Evolutionary conservation across 2,113 vertebrate genomes (phyloP).

Genomic region (Campylorhamphus procurvoides): DNA sequence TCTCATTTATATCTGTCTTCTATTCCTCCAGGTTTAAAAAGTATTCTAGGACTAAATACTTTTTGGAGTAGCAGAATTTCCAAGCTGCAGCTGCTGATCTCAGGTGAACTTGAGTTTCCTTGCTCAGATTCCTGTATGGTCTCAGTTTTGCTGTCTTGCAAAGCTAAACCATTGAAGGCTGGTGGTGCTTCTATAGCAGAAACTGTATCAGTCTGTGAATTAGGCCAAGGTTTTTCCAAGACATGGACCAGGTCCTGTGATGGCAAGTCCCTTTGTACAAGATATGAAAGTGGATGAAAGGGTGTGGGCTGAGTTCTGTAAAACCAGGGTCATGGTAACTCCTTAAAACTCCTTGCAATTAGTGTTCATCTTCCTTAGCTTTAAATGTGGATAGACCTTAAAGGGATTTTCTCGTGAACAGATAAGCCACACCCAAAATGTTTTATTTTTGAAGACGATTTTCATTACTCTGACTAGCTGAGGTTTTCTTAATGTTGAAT

Average conservation of each 20-base stretch:
- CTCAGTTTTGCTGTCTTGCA: neutral
- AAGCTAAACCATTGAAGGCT: neutral
- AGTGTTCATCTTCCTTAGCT: neutral
- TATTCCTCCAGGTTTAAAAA: neutral
- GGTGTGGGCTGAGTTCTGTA: neutral
- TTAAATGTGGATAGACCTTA: neutral
- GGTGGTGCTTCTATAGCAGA: neutral
- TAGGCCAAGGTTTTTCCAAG: neutral
- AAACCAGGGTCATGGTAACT: neutral
- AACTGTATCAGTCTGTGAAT: neutral
- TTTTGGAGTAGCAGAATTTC: neutral
- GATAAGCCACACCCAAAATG: neutral
- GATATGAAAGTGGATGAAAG: neutral
- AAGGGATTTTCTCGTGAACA: neutral
- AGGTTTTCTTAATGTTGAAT: neutral
- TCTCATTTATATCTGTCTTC: neutral
- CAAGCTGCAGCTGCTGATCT: neutral
- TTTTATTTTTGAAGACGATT: neutral
- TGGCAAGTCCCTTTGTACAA: neutral
- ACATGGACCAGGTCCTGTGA: fast-evolving
- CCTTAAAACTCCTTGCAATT: neutral
- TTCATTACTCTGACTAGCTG: neutral
- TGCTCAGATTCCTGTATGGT: neutral
- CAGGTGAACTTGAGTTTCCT: neutral
- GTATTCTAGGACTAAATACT: neutral